Evolutionary conservation across 2,888 invertebrate genomes (phyloP).

Genomic region (Helleia helle): DNA sequence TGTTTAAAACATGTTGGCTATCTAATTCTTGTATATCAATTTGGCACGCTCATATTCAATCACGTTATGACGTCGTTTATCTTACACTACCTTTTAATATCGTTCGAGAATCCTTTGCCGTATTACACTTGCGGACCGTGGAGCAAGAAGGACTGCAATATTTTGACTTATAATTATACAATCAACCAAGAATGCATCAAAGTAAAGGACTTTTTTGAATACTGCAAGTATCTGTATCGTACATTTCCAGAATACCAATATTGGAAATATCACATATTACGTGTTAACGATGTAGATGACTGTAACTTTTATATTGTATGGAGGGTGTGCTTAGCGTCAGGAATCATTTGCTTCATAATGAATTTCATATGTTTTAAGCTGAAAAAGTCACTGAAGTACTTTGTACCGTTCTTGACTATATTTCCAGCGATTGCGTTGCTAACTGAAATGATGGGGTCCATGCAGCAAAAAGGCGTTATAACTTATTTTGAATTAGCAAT

Average conservation of each 20-base stretch:
- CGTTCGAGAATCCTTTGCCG: constrained; percentile 49
- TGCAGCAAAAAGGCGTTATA: constrained; percentile 54
- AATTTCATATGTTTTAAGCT: constrained; percentile 42
- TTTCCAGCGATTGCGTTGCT: constrained; percentile 35
- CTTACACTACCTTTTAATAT: constrained; percentile 53
- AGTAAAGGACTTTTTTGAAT: constrained; percentile 19
- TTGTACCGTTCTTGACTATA: constrained; percentile 27
- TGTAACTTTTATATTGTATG: constrained; percentile 37
- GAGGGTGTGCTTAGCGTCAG: constrained; percentile 47
- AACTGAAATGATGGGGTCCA: constrained; percentile 41
- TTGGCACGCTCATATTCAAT: constrained; percentile 31
- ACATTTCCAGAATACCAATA: constrained; percentile 57
- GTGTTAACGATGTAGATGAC: constrained; percentile 25
- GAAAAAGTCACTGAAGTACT: constrained; percentile 31
- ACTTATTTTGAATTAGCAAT: constrained; percentile 36
- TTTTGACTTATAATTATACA: constrained; percentile 38
- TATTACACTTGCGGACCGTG: constrained; percentile 45
- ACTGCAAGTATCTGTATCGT: constrained; percentile 34
- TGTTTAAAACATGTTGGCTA: constrained; percentile 51
- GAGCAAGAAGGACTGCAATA: constrained; percentile 36
- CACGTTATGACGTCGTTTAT: constrained; percentile 38
- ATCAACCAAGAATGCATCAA: constrained; percentile 46
- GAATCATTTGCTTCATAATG: constrained; percentile 27
- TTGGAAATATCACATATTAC: constrained; percentile 31
- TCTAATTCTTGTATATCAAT: constrained; percentile 39